These are phyloP conservation scores for Oegoconia quadripuncta DNA, from an alignment of 2,888 invertebrate species.

Conservation along the genomic window DNA sequence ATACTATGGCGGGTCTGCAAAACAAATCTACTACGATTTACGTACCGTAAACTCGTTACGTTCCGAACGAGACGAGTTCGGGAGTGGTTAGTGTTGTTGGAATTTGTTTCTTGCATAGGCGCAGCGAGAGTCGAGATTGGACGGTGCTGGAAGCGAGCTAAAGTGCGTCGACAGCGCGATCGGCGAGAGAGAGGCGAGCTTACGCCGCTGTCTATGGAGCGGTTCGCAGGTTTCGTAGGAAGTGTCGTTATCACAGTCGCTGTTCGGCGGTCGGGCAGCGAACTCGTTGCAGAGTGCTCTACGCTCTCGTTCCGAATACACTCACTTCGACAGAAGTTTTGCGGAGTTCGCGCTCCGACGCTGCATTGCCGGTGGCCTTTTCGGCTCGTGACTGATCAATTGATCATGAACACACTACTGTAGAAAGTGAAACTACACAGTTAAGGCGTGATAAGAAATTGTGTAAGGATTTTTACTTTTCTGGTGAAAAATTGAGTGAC, in stretches of 20 bases:
- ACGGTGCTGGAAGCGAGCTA: constrained; percentile 31
- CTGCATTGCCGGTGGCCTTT: constrained; percentile 43
- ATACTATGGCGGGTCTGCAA: constrained; percentile 63
- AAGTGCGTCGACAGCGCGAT: constrained; percentile 43
- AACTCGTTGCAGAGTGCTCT: constrained; percentile 43
- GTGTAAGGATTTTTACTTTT: constrained; percentile 51
- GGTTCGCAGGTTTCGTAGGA: constrained; percentile 68
- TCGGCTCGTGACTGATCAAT: constrained; percentile 54
- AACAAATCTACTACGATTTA: constrained; percentile 76
- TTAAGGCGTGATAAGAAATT: constrained; percentile 55
- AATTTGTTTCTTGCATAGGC: constrained; percentile 50
- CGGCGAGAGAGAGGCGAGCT: constrained; percentile 63
- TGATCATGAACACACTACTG: constrained; percentile 49
- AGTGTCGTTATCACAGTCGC: constrained; percentile 76
- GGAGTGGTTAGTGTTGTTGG: constrained; percentile 32
- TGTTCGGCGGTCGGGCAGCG: constrained; percentile 70
- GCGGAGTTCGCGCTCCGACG: constrained; percentile 57
- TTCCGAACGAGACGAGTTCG: constrained; percentile 58
- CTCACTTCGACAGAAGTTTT: constrained; percentile 63
- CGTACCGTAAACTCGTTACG: constrained; percentile 77
- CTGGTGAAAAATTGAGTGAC: constrained; percentile 51
- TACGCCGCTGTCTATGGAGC: constrained; percentile 56
- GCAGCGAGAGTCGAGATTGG: constrained; percentile 46
- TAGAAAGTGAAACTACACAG: constrained; percentile 66
- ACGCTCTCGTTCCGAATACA: constrained; percentile 32